Evolutionary conservation across 2,797 vertebrate species (phyloP), one percentile per base, ranked within the genome.

Genomic region (Cephalopachus bancanus): DNA sequence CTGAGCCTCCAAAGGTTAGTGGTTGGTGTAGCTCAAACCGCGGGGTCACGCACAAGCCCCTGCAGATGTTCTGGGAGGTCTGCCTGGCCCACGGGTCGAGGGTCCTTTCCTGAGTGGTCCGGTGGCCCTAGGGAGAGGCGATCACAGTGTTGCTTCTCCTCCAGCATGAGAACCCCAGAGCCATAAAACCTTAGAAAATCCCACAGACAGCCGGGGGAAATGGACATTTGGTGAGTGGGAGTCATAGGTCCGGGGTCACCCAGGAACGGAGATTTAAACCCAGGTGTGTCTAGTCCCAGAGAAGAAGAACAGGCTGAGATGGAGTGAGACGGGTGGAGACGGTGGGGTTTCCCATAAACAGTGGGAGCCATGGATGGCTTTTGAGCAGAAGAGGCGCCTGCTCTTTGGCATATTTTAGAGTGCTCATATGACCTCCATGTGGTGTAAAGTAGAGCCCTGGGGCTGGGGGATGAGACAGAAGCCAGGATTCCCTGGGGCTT

Each of bases 101-200:
- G 9, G 12, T 3, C 8, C 9, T 33, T 33, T 33, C 49, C 16
- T 0, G 24, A 53, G 62, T 0, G 22, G 17, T 4, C 1, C 9
- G 57, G 53, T 0, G 19, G 37, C 28, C 24, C 12, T 0, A 5
- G 0, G 55, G 10, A 6, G 8, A 57, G 51, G 2, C 16, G 1
- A 5, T 62, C 60, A 5, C 7, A 19, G 0, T 0, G 2, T 14
- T 12, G 33, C 0, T 0, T 59, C 30, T 65, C 16, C 26, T n/a
- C 24, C 26, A 2, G 20, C 28, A 1, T 59, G 0, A 3, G 10
- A 28, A 12, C 7, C 20, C 28, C 4, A 9, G 37, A 7, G 60
- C 49, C 1, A 1, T 5, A 5, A 11, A 37, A 8, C 59, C 55
- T 28, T 26, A 55, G 74, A 72, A 14, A 57, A 65, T 59, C 53